phyloP scores from a whole-genome alignment of 2,797 vertebrate genomes.

The Poeciliopsis turneri region DNA sequence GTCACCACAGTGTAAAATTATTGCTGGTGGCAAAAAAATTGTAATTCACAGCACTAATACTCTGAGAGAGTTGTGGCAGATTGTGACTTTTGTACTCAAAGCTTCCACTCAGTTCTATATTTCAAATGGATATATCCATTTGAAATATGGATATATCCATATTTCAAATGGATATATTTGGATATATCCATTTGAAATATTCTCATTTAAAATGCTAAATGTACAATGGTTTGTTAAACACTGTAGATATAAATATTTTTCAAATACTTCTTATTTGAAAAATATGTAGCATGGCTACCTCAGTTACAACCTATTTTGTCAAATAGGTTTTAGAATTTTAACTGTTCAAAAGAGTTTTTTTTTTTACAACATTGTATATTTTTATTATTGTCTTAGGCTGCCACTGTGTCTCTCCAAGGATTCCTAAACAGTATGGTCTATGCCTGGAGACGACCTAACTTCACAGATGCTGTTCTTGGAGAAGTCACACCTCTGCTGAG shows the following conservation, averaged over 20 bases:
- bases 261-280: not conserved
- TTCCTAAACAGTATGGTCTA: slow-evolving; percentile 86
- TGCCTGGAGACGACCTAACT: slow-evolving; percentile 83
- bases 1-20: not conserved
- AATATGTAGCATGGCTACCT: not conserved
- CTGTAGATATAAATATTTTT: not conserved
- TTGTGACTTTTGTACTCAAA: not conserved
- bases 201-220: not conserved
- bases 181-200: not conserved
- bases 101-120: not conserved
- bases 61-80: not conserved
- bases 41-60: not conserved
- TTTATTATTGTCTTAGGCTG: slow-evolving; percentile 66
- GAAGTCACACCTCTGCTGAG: slow-evolving; percentile 61
- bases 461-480: slow-evolving; percentile 74
- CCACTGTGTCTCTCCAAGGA: slow-evolving; percentile 82
- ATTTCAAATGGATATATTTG: too few relatives aligned
- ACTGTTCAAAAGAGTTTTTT: not conserved
- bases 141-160: too few relatives aligned
- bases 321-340: not conserved
- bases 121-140: not conserved
- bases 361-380: not conserved
- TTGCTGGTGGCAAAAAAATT: not conserved
- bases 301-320: too few relatives aligned
- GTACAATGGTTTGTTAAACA: not conserved